phyloP scores from a whole-genome alignment of 2,888 invertebrate species.

The Geophilus truncorum region DNA sequence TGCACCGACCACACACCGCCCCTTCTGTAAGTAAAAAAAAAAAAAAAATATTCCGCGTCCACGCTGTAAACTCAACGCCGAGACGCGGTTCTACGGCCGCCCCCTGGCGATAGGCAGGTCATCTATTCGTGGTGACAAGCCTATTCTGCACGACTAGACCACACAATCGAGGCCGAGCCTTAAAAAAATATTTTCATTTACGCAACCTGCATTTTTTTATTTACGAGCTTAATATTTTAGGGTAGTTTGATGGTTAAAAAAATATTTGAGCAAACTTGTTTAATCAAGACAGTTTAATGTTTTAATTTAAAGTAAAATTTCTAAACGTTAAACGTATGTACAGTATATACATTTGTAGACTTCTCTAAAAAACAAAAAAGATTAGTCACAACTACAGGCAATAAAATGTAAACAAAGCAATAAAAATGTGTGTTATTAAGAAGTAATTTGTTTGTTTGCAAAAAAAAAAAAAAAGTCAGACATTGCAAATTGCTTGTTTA shows the following conservation, averaged over 20 bases:
- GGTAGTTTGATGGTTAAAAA: not conserved
- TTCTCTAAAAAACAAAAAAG: too few species aligned
- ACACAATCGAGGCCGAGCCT: slow-evolving; percentile 12
- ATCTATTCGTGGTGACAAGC: slow-evolving; percentile 27
- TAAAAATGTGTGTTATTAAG: not conserved
- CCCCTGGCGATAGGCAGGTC: slow-evolving; percentile 25
- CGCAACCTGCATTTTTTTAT: not conserved
- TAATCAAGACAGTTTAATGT: not conserved
- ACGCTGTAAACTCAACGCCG: slow-evolving; percentile 7
- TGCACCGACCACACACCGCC: slow-evolving; percentile 27
- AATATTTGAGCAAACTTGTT: not conserved
- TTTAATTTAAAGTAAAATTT: not conserved
- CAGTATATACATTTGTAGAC: not conserved
- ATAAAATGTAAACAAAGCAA: not conserved
- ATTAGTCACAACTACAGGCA: not conserved
- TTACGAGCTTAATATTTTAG: not conserved
- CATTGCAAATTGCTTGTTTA: not conserved
- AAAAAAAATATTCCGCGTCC: not conserved
- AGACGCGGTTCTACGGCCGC: slow-evolving; percentile 13
- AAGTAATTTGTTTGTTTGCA: not conserved
- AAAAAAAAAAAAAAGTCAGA: not conserved
- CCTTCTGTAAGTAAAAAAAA: not conserved
- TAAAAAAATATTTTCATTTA: not conserved
- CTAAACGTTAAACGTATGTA: not conserved
- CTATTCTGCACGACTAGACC: slow-evolving; percentile 27